Percentiles rank a stretch among this genome's conserved stretches.
phyloP scores from a whole-genome alignment of 2,797 vertebrate genomes.

The Diplodus sargus region DNA sequence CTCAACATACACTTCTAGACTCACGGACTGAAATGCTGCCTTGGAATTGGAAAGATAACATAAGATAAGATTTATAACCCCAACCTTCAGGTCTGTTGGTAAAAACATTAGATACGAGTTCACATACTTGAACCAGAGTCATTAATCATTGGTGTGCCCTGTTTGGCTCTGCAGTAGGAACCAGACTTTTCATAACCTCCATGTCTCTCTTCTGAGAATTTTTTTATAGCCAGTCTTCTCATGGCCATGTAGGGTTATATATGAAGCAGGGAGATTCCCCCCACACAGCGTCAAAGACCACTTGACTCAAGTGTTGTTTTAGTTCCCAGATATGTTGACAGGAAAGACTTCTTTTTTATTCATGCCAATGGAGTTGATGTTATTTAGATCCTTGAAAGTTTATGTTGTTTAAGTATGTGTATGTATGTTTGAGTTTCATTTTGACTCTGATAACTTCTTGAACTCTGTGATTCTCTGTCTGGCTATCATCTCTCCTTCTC shows the following conservation, averaged over 20 bases:
- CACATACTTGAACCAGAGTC: slow-evolving; percentile 22
- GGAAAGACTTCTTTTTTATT: slow-evolving; percentile 18
- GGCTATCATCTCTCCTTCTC: slow-evolving; percentile 6
- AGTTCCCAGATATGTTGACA: slow-evolving; percentile 62
- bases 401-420: too few species aligned
- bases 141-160: slow-evolving; percentile 33
- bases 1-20: background rate
- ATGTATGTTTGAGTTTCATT: too few species aligned
- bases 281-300: slow-evolving; percentile 41
- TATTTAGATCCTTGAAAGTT: slow-evolving; percentile 38
- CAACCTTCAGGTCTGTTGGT: slow-evolving; percentile 25
- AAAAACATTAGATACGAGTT: slow-evolving; percentile 28
- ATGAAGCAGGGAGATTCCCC: slow-evolving; percentile 26
- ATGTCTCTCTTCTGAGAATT: slow-evolving; percentile 61
- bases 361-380: slow-evolving; percentile 20
- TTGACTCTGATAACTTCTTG: slow-evolving; percentile 10
- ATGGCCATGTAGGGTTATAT: slow-evolving; percentile 78
- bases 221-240: slow-evolving; percentile 43
- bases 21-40: background rate
- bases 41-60: slow-evolving; percentile 32
- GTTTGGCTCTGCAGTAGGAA: slow-evolving; percentile 46
- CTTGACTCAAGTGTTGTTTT: slow-evolving; percentile 72
- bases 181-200: slow-evolving; percentile 70
- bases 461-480: slow-evolving; percentile 27
- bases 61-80: slow-evolving; percentile 13